phyloP scores from a whole-genome alignment of 1,140 invertebrate species.

The Drosophila kanapiae region DNA sequence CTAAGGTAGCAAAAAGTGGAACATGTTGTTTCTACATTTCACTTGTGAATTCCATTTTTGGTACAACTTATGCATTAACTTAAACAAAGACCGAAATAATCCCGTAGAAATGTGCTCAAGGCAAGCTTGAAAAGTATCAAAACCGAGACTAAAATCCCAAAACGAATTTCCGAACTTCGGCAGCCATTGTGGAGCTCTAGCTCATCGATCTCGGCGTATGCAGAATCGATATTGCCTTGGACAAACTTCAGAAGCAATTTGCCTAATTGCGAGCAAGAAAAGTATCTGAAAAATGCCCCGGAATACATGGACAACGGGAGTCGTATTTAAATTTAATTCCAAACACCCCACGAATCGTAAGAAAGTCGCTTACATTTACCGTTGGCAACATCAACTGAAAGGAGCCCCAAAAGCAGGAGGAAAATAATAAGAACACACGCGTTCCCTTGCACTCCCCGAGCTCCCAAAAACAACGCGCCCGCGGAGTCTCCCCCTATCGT shows the following conservation, averaged over 20 bases:
- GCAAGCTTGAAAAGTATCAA: no score
- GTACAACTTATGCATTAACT: no score
- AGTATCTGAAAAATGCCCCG: constrained; percentile 6
- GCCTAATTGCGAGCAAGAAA: constrained; percentile 11
- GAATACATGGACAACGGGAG: constrained; percentile 25
- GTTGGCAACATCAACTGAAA: constrained; percentile 45
- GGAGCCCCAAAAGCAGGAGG: constrained; percentile 33
- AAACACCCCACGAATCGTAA: constrained; percentile 28
- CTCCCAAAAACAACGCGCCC: not conserved
- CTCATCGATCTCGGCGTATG: constrained; percentile 13
- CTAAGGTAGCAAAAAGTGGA: no score
- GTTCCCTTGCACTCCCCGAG: not conserved
- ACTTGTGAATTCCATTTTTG: no score
- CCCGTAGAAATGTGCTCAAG: no score
- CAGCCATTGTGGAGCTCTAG: not conserved
- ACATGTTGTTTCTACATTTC: no score
- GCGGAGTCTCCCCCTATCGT: constrained; percentile 3
- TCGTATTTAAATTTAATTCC: constrained; percentile 68
- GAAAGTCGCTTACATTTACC: constrained; percentile 59
- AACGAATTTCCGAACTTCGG: not conserved
- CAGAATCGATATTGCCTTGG: constrained; percentile 30
- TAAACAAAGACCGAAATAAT: not conserved
- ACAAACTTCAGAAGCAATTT: constrained; percentile 54
- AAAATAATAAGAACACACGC: constrained; percentile 58
- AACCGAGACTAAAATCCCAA: not conserved